Conservation (phyloP, 2,888 invertebrate species). For the Dioctria linearis region DNA sequence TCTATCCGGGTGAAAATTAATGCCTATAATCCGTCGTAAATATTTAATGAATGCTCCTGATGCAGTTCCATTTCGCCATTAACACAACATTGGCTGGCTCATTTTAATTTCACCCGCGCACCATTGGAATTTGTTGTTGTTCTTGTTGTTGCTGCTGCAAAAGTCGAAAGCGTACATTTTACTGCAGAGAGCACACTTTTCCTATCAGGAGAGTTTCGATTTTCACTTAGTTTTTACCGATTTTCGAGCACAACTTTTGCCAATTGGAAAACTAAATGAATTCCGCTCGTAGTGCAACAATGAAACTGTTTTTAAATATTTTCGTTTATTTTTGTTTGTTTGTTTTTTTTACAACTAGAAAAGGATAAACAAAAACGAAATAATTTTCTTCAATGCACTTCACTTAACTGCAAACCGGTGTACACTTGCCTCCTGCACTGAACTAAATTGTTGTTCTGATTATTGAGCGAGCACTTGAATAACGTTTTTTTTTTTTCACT, state of each 20-base stretch:
- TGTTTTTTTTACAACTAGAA: too few species aligned
- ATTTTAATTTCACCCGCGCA: constrained; percentile 33
- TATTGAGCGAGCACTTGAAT: too few species aligned
- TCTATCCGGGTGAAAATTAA: constrained; percentile 37
- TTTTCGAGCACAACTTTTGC: constrained; percentile 2
- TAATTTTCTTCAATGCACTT: too few species aligned
- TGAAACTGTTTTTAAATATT: background rate
- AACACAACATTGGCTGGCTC: constrained; percentile 18
- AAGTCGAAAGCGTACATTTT: constrained; percentile 21
- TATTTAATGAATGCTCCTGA: constrained; percentile 35
- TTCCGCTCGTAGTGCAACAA: background rate
- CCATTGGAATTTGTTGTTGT: background rate
- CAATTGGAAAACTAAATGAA: background rate
- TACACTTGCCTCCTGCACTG: too few species aligned
- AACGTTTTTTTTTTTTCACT: too few species aligned
- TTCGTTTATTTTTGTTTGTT: background rate
- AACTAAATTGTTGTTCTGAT: too few species aligned
- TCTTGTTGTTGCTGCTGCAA: background rate
- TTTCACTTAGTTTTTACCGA: constrained; percentile 15
- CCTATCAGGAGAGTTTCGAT: constrained; percentile 2
- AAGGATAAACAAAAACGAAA: too few species aligned
- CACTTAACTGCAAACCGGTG: too few species aligned
- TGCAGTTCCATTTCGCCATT: constrained; percentile 29
- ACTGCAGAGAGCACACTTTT: background rate
- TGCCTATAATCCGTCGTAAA: constrained; percentile 34